Base-by-base conservation (phyloP, 2,797 vertebrate genomes). In the Chaetodon trifasciatus region DNA sequence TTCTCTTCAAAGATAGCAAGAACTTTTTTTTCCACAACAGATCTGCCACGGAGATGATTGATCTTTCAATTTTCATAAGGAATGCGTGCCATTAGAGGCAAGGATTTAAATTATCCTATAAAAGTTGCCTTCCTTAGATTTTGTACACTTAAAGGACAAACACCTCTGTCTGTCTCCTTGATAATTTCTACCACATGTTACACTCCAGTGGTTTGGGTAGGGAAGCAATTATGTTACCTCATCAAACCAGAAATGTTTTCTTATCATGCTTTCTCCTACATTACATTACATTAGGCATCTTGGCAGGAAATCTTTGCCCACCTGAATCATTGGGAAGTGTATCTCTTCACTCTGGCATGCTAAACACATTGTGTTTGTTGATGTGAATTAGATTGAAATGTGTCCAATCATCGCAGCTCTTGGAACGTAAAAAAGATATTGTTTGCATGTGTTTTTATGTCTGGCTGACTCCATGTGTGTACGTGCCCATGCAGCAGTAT, bases 151-250 rank as follows among this genome's bases (percentile, higher is more conserved):
- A 90, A 91, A 94, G 89, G 90, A 95, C 91, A 94, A 94, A 95
- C 91, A 95, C 93, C 93, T 91, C 91, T 93, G 93, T 94, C 94
- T 94, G 91, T 95, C 94, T 95, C 83, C 93, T 89, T 81, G 76
- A 88, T 96, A 94, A 95, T 94, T 94, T 87, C 88, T 88, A 90
- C 92, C 95, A 95, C 93, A 93, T 95, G 94, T 93, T 93, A 92
- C 91, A 93, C 94, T 95, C 92, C 91, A 90, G 92, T 83, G 93
- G 81, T 92, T 93, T 80, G 88, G 82, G 78, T 85, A 92, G 81
- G 81, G 86, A 93, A 91, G 91, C 93, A 94, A 94, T 96, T 95
- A 94, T 92, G 88, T 94, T 94, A 93, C 93, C 94, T 94, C 94
- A 91, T 95, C 94, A 95, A 94, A 95, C 90, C 84, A 87, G 87